Evolutionary conservation across 2,888 invertebrate species (phyloP).

Genomic region (Epinotia ramella): DNA sequence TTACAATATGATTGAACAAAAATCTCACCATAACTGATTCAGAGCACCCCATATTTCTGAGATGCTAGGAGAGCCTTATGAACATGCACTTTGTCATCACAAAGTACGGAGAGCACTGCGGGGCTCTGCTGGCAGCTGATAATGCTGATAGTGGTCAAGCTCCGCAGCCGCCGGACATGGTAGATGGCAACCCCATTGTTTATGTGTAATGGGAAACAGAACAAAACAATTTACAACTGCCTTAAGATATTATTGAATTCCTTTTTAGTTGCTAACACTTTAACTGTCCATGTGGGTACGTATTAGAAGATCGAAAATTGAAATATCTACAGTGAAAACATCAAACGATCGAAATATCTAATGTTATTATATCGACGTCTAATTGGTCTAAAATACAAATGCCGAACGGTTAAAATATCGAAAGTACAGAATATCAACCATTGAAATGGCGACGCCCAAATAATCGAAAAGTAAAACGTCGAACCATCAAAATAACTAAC

Average conservation of each 20-base stretch:
- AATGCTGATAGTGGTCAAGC: neutral
- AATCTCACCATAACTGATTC: slow-evolving; percentile 24
- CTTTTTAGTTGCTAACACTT: neutral
- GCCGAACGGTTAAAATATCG: no score
- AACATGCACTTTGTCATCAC: slow-evolving; percentile 1
- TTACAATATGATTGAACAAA: neutral
- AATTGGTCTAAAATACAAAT: no score
- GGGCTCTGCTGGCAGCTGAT: neutral
- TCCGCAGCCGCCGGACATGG: neutral
- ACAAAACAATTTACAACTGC: slow-evolving; percentile 5
- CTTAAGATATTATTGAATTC: slow-evolving; percentile 4
- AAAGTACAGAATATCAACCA: no score
- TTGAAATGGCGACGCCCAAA: no score
- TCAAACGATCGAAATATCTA: no score
- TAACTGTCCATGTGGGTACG: no score
- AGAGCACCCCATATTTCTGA: slow-evolving; percentile 18
- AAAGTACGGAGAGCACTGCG: neutral
- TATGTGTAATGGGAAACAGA: slow-evolving; percentile 11
- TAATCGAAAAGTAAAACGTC: no score
- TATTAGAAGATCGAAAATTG: no score
- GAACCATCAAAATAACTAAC: no score
- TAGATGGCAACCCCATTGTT: slow-evolving; percentile 5
- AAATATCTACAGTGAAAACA: no score
- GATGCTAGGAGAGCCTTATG: neutral
- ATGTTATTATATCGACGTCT: no score